Conservation (phyloP, 92 coral and sea anemone species). For the Porites cylindrica region DNA sequence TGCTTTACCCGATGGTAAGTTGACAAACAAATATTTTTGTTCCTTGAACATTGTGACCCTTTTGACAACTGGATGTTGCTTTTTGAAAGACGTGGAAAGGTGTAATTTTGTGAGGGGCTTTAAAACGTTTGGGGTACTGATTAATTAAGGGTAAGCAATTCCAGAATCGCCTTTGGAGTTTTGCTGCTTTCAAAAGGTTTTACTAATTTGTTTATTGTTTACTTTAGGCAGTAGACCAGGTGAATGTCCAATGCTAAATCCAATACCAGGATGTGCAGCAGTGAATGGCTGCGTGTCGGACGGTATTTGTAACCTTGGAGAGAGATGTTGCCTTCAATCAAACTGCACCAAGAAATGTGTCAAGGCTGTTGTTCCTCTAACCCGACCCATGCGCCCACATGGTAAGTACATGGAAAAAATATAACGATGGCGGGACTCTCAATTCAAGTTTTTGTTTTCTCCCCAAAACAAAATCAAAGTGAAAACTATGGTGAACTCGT, state of each 20-base stretch:
- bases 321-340: conserved; percentile 43
- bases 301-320: conserved; percentile 22
- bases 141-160: too few relatives aligned
- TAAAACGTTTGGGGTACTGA: too few relatives aligned
- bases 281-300: conserved; percentile 28
- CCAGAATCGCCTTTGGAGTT: too few relatives aligned
- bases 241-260: conserved; percentile 33
- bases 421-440: too few relatives aligned
- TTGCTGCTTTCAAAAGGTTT: too few relatives aligned
- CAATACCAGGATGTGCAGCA: conserved; percentile 29
- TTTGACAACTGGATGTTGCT: too few relatives aligned
- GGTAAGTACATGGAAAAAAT: not conserved
- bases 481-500: too few relatives aligned
- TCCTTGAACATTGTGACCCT: not conserved
- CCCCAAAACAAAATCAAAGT: too few relatives aligned
- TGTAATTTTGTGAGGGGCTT: too few relatives aligned
- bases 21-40: not conserved
- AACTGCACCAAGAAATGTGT: conserved; percentile 43
- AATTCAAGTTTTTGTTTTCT: too few relatives aligned
- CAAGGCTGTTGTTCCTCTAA: not conserved
- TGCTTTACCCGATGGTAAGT: conserved; percentile 26
- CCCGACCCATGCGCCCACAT: not conserved
- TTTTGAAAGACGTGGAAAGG: not conserved
- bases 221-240: conserved; percentile 46
- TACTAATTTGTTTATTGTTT: not conserved